Evolutionary conservation across 2,888 invertebrate species (phyloP), one percentile per base, ranked within the genome.

Genomic region (Hyles lineata): DNA sequence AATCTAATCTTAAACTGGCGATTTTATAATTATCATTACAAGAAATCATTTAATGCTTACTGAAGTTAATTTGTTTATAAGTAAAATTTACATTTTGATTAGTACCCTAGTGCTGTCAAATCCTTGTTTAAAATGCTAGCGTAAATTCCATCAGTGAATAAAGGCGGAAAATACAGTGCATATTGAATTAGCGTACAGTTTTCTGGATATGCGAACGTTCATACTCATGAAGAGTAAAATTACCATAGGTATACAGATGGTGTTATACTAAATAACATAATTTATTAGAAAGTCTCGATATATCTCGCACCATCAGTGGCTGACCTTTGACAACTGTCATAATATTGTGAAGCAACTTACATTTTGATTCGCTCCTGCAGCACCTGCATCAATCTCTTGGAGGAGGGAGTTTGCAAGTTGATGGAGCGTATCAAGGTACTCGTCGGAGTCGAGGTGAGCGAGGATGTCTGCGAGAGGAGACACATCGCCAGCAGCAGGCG

Each of bases 401-500:
- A 97, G 95, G 93, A 97, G 96, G 93, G 96, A 97, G 92, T 97
- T 96, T 92, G 97, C 97, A 95, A 98, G 96, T 92, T 97, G 96
- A 93, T 97, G 96, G 91, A 98, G 96, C 89, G 96, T 96, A 83
- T 96, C 95, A 88, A 96, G 94, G 90, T 96, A 96, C 86, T 96
- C 96, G 81, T 96, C 96, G 83, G 96, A 96, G 95, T 97, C 96
- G 95, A 97, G 95, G 88, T 97, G 97, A 83, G 96, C 96, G 96
- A 97, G 96, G 95, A 97, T 94, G 95, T 97, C 97, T 96, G 97
- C 95, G 96, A 97, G 95, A 97, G 97, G 95, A 97, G 97, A 96
- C 96, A 97, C 89, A 97, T 96, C 95, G 97, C 95, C 90, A 97
- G 96, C 95, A 96, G 96, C 96, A 96, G 95, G 81, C 97, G 96